Evolutionary conservation across 2,888 invertebrate species (phyloP).

Genomic region (Abrostola tripartita): DNA sequence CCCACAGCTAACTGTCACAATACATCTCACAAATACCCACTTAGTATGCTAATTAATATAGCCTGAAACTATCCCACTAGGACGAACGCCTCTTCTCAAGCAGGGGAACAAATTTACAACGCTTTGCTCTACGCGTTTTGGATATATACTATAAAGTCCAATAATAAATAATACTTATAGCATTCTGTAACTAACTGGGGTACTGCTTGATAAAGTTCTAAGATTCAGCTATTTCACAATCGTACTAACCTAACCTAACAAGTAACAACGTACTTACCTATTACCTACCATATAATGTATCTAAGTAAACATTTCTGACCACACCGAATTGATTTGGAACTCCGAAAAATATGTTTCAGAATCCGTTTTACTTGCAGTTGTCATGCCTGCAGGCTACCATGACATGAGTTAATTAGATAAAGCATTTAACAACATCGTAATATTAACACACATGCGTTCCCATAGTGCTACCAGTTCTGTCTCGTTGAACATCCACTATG

Average conservation of each 20-base stretch:
- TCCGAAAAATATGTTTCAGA: too few species aligned
- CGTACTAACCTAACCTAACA: too few species aligned
- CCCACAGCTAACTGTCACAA: slow-evolving; percentile 15
- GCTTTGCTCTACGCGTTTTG: background rate
- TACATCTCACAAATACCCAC: slow-evolving; percentile 30
- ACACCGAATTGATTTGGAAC: too few species aligned
- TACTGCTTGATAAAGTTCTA: too few species aligned
- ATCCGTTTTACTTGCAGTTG: too few species aligned
- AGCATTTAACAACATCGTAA: slow-evolving; percentile 42
- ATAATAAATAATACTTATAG: background rate
- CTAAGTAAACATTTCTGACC: too few species aligned
- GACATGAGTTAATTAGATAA: slow-evolving; percentile 15
- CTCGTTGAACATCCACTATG: slow-evolving; percentile 50
- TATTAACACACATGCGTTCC: slow-evolving; percentile 37
- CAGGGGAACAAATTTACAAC: background rate
- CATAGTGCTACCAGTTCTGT: slow-evolving; percentile 38
- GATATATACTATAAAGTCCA: background rate
- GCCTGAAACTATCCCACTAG: background rate
- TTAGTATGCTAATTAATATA: slow-evolving; percentile 45
- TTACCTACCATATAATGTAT: too few species aligned
- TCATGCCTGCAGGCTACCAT: background rate
- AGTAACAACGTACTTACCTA: too few species aligned
- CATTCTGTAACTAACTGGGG: background rate
- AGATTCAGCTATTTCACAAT: too few species aligned
- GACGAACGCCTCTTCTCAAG: background rate